Evolutionary conservation across 2,113 vertebrate genomes (phyloP), one percentile per base, ranked within the genome.

Genomic region (Melanotaenia duboulayi): DNA sequence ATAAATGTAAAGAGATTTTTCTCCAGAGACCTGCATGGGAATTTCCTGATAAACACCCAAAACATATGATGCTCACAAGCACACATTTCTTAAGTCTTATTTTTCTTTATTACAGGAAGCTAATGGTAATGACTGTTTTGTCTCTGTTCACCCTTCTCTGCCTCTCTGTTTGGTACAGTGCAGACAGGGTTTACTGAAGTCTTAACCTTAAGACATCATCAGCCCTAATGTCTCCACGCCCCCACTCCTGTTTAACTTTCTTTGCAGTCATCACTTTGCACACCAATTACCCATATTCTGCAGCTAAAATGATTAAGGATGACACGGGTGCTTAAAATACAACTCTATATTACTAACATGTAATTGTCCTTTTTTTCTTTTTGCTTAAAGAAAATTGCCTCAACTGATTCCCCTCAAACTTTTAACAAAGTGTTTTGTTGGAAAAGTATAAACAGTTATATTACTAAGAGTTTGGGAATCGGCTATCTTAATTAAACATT

Each of bases 91-190:
- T 19, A 49, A 81, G 23, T 70, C 50, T 78, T 75, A 76, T 74
- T 85, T 57, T 73, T 25, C 56, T 37, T 88, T 65, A 83, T 88
- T 78, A 72, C 62, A 79, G 57, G 65, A 79, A 75, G 57, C 44
- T 89, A 90, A 89, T 90, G 57, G 40, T 90, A 91, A 91, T 90
- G 55, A 89, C 85, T 92, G 87, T 86, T 92, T 91, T 85, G 77
- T 84, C 76, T 89, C 79, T 83, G 76, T 84, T 91, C 72, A 57
- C 51, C 24, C 58, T 61, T 84, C 28, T 83, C 49, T 74, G 74
- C 62, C 65, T 84, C 25, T 79, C 35, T 78, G 73, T 85, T 81
- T 83, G 78, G 70, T 65, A 25, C 66, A 20, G 50, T 88, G 85
- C 86, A 91, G 82, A 78, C 74, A 74, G 68, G 62, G 52, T 75